Evolutionary conservation across 2,797 vertebrate genomes (phyloP), one percentile per base, ranked within the genome.

Genomic region (Hylomyscus alleni): DNA sequence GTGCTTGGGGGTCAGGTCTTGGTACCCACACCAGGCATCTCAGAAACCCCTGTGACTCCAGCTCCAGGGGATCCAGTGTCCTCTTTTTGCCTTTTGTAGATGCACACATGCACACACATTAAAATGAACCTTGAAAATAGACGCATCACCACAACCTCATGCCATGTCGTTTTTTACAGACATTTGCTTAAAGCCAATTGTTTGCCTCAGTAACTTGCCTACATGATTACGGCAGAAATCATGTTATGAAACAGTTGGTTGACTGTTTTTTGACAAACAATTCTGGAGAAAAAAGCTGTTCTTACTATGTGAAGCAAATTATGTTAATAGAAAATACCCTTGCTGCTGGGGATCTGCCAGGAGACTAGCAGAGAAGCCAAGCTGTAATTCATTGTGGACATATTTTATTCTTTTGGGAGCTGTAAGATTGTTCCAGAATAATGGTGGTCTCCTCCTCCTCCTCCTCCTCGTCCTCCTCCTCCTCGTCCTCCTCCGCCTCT

Each of bases 281-380:
- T 67, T 85, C 82, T 85, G 82, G 60, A 85, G 60, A 67, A 85
- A 84, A 65, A 85, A 67, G 60, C 82, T 85, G 82, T 67, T 89
- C 44, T 85, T 85, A 34, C 54, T 29, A 31, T 75, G 69, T 73
- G 34, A 40, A 31, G n/a, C 5, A 1, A 56, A 56, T 73, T 40
- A 40, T 9, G 69, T 88, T 37, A 56, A 54, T 56, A 37, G 44
- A 85, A 85, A 85, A 52, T 60, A 34, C 40, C 82, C 3, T 85
- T 85, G 60, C 60, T 67, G 24, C 29, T 47, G 40, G 58, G n/a
- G n/a, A 5, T 65, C 82, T 50, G 40, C 60, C 29, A 65, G 60
- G 40, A 67, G 19, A 85, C 34, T 14, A 85, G 31, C 40, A 84
- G 58, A 84, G 60, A 65, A 34, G 40, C 60, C 82, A 84, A 65